Base-by-base conservation (phyloP, 2,888 invertebrate genomes). In the Hydraecia micacea region DNA sequence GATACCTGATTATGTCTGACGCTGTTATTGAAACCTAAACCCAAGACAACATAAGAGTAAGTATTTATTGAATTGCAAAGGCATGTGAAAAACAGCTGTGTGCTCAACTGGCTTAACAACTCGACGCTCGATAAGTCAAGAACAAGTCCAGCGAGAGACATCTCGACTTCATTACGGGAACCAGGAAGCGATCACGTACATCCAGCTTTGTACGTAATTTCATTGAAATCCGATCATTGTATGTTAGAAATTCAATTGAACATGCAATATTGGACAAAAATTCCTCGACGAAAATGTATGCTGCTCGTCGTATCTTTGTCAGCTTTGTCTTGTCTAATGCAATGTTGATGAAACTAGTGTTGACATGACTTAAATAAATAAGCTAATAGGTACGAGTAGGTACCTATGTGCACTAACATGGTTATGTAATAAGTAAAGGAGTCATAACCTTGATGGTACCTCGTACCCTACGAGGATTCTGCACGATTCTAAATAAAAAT, bases 181-280 rank as follows among this genome's bases (percentile, higher is more conserved):
- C 63, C 49, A n/a, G 18, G 36, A 52, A 66, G 65, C 65, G 65
- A 69, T 52, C 83, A 77, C 52, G 70, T 69, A 58, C 65, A 71
- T 62, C 2, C 18, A 77, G 13, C 67, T 77, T 71, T 66, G 70
- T 13, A 58, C 62, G 62, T 83, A 68, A 71, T 83, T 70, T 67
- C 76, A 71, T 83, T 62, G 67, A 71, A 81, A 55, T 55, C 63
- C 52, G 63, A 78, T 65, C 78, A 58, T 78, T 49, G 15, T 60
- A 21, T 36, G 78, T 72, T 80, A 55, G 36, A 72, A 62, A 80
- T 79, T 46, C 63, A 80, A 80, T 75, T 73, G 63, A 65, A 73
- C 13, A 25, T 73, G 73, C 73, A 80, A 36, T 73, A 78, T n/a
- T 80, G 36, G 39, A 80, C 15, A 28, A 39, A 65, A 58, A 58